Evolutionary conservation across 2,113 vertebrate species (phyloP).

Genomic region (Hylia prasina): DNA sequence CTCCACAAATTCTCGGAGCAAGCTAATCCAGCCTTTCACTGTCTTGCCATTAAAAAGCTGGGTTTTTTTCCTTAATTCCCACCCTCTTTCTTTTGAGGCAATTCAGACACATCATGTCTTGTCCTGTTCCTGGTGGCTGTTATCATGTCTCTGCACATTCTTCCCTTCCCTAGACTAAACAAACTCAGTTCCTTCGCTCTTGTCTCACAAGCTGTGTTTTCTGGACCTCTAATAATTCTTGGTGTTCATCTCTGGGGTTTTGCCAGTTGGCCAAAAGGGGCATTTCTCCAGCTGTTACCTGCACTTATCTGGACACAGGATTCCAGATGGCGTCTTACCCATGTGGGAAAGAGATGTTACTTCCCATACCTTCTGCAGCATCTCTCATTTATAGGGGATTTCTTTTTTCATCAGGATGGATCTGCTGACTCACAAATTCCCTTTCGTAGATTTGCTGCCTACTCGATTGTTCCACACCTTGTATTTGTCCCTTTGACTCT

Average conservation of each 20-base stretch:
- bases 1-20: not conserved
- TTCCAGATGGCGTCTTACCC: not conserved
- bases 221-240: not conserved
- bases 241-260: not conserved
- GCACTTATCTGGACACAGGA: not conserved
- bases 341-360: not conserved
- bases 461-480: not conserved
- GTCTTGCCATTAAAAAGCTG: not conserved
- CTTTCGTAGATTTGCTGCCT: not conserved
- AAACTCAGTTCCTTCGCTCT: not conserved
- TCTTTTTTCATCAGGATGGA: not conserved
- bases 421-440: not conserved
- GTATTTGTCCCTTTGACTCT: not conserved
- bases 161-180: slow-evolving; percentile 44
- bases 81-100: not conserved
- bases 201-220: not conserved
- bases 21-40: slow-evolving; percentile 11
- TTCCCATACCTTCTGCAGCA: not conserved
- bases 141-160: slow-evolving; percentile 17
- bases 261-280: not conserved
- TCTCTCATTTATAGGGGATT: not conserved
- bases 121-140: not conserved
- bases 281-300: not conserved
- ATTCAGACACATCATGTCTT: slow-evolving; percentile 4
- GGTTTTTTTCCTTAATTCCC: not conserved